A percentile compares a stretch with the other conserved stretches of the same genome.
These are phyloP conservation scores for Streblospio benedicti DNA, from an alignment of 1,140 invertebrate species.

Conservation along the genomic window DNA sequence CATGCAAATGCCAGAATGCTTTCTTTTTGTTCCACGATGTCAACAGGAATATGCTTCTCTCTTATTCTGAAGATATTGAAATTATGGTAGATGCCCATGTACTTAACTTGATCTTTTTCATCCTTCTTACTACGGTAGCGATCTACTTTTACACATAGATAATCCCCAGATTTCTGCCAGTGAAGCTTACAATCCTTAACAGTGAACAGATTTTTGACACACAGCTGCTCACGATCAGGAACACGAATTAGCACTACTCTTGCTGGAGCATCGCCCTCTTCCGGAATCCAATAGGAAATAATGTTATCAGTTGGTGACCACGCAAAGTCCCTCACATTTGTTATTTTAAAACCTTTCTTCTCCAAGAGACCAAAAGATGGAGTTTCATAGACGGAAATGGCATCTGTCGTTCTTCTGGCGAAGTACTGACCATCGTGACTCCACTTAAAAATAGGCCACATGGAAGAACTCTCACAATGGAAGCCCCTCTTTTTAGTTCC, in stretches of 20 bases:
- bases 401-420: constrained; percentile 62
- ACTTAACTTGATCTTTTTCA: constrained; percentile 66
- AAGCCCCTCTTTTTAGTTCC: constrained; percentile 88
- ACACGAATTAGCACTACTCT: constrained; percentile 53
- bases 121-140: constrained; percentile 91
- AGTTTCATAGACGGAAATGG: constrained; percentile 91
- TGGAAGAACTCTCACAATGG: constrained; percentile 65
- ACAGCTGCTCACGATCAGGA: constrained; percentile 71
- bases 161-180: constrained; percentile 98
- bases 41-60: constrained; percentile 95
- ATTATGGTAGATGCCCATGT: constrained; percentile 95
- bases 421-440: constrained; percentile 95
- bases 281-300: constrained; percentile 96
- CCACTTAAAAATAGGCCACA: constrained; percentile 93
- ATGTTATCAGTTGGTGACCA: constrained; percentile 97
- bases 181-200: constrained; percentile 95
- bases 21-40: constrained; percentile 81
- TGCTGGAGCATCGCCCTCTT: constrained; percentile 61
- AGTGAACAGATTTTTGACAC: constrained; percentile 94
- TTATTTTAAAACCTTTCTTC: constrained; percentile 89
- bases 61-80: constrained; percentile 95
- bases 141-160: constrained; percentile 95
- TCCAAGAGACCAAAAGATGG: constrained; percentile 81
- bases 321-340: constrained; percentile 67
- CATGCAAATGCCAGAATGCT: constrained; percentile 90